Conservation (phyloP, 2,797 vertebrate genomes). For the Clarias pachynema region DNA sequence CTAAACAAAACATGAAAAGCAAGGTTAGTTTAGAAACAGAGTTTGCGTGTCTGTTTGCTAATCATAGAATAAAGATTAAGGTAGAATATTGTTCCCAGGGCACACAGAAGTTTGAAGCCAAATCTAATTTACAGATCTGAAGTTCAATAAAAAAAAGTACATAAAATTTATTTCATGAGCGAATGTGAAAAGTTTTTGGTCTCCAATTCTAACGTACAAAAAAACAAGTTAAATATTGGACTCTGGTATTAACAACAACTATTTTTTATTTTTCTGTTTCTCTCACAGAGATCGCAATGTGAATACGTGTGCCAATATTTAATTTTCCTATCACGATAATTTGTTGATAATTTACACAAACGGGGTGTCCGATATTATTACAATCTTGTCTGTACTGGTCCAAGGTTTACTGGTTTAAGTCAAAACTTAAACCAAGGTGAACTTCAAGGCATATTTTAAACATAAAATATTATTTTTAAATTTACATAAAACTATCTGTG, state of each 20-base stretch:
- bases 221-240: not conserved
- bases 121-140: not conserved
- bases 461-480: too few species aligned
- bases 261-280: not conserved
- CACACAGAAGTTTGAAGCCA: not conserved
- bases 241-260: not conserved
- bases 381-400: not conserved
- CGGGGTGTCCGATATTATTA: not conserved
- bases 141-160: not conserved
- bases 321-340: not conserved
- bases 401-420: too few species aligned
- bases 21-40: not conserved
- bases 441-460: too few species aligned
- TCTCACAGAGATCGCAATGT: not conserved
- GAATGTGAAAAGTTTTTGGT: not conserved
- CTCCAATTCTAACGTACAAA: not conserved
- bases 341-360: too few species aligned
- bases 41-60: not conserved
- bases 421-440: too few species aligned
- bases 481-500: too few species aligned
- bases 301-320: not conserved
- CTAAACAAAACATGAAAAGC: not conserved
- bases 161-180: not conserved
- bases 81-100: not conserved
- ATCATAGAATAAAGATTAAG: not conserved